Evolutionary conservation across 2,888 invertebrate genomes (phyloP), one percentile per base, ranked within the genome.

Genomic region (Capitulum mitella): DNA sequence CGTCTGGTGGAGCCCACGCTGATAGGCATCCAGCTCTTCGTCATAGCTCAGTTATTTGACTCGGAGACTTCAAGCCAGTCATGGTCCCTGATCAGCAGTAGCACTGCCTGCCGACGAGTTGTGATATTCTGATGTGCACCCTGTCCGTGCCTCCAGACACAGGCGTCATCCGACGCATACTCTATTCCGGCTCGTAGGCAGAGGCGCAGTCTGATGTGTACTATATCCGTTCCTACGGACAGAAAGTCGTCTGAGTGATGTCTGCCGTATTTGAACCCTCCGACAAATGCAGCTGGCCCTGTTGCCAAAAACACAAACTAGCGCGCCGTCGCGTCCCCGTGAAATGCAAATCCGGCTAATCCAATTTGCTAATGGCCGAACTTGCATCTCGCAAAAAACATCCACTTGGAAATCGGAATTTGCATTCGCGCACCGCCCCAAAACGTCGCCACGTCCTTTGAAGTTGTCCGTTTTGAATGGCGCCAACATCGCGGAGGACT

Each of bases 261-360:
- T 22, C 54, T 6, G 54, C 54, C 54, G 54, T 26, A 54, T 26
- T 26, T 26, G 26, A 26, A 8, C 19, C 26, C 6, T 8, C 54
- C 26, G 54, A 54, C 54, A 54, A 26, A 6, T 22, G 26, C 54
- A 54, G 54, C 54, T 22, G 29, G 12, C 29, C 32, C 32, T 29
- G n/a, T 12, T 14, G 32, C 34, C 16, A 16, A 64, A 64, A 64
- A 64, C 64, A 64, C 29, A 34, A 34, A 32, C 64, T 19, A 10
- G 34, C 32, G 32, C 3, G 32, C 34, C 34, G 32, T 6, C 29
- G 19, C 64, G 3, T 29, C 64, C 5, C 64, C 34, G 70, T 70
- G 70, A 70, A 70, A 70, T 70, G 70, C 70, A 70, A 40, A 70
- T 70, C 70, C 70, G 40, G 29, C 37, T 26, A 40, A 70, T 40